A percentile compares a stretch with the other conserved stretches of the same genome.
Evolutionary conservation across 2,888 invertebrate genomes (phyloP).

Genomic region (Parnassius apollo): DNA sequence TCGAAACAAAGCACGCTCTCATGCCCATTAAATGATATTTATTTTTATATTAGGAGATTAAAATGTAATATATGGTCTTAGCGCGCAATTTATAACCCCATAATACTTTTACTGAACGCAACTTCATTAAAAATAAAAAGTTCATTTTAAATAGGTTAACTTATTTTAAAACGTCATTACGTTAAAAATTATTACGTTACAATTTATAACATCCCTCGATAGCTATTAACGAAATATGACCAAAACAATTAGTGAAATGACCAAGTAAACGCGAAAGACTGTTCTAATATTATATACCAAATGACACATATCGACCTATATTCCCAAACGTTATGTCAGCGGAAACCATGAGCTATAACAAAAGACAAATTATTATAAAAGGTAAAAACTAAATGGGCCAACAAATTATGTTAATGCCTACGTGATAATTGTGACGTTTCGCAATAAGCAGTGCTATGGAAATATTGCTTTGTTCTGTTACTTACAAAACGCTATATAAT

Average conservation of each 20-base stretch:
- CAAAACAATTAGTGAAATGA: slow-evolving; percentile 21
- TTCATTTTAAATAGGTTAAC: slow-evolving; percentile 1
- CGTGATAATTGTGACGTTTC: slow-evolving; percentile 17
- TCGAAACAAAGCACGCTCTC: no score
- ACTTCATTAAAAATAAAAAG: neutral
- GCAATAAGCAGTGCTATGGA: slow-evolving; percentile 15
- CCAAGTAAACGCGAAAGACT: neutral
- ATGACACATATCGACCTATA: slow-evolving; percentile 6
- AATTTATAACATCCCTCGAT: slow-evolving; percentile 13
- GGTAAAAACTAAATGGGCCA: slow-evolving; percentile 17
- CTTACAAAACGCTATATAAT: slow-evolving; percentile 17
- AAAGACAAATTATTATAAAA: slow-evolving; percentile 24
- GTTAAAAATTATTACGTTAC: neutral
- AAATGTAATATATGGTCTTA: no score
- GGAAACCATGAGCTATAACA: slow-evolving; percentile 13
- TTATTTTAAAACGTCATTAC: neutral
- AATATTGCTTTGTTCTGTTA: slow-evolving; percentile 15
- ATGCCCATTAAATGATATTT: no score
- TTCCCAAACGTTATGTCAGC: slow-evolving; percentile 18
- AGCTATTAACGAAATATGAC: slow-evolving; percentile 10
- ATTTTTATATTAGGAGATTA: no score
- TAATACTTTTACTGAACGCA: no score
- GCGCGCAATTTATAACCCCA: no score
- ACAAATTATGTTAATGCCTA: slow-evolving; percentile 11
- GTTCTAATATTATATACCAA: slow-evolving; percentile 3